These are phyloP conservation scores for Lithobius niger DNA, from an alignment of 1,140 invertebrate species.

Conservation along the genomic window DNA sequence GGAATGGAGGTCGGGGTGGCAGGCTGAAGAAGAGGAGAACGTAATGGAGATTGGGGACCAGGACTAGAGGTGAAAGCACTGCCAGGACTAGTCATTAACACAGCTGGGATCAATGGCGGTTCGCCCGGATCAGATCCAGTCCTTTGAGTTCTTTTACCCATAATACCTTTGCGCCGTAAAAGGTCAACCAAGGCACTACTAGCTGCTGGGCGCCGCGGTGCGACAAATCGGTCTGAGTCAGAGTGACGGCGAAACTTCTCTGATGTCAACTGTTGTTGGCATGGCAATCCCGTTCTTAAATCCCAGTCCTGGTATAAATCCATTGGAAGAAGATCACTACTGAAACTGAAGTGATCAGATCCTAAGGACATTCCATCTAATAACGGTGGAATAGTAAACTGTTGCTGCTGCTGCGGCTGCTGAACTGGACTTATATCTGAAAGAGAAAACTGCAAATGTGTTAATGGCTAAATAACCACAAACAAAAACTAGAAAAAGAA, in stretches of 20 bases:
- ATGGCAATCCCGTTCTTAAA: conserved; percentile 13
- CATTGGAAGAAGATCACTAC: no score
- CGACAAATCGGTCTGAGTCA: conserved; percentile 46
- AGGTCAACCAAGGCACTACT: conserved; percentile 19
- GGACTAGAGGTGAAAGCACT: neutral
- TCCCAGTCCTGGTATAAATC: no score
- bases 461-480: no score
- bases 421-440: no score
- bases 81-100: neutral
- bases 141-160: conserved; percentile 18
- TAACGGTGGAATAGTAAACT: no score
- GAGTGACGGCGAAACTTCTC: conserved; percentile 46
- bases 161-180: conserved; percentile 18
- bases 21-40: conserved; percentile 24
- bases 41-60: neutral
- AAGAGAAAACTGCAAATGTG: no score
- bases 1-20: conserved; percentile 17
- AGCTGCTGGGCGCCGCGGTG: conserved; percentile 32
- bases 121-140: conserved; percentile 22
- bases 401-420: no score
- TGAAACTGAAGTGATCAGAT: no score
- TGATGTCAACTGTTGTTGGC: conserved; percentile 16
- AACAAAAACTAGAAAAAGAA: no score
- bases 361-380: no score
- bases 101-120: neutral